Base-by-base conservation (phyloP, 2,797 vertebrate species). In the Sebastes minor region DNA sequence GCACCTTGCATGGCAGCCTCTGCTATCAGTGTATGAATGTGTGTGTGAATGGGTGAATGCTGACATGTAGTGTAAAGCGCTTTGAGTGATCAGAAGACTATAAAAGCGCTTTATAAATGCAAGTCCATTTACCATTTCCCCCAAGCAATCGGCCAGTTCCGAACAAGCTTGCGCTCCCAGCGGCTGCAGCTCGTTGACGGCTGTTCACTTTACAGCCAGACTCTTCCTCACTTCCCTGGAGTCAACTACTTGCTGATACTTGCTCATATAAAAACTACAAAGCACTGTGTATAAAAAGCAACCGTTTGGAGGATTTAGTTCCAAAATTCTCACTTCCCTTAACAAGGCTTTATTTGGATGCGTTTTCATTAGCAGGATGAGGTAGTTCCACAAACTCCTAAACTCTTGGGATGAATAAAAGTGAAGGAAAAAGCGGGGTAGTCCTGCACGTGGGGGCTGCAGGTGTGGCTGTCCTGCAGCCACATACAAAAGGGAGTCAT, bases 401-500 rank as follows among this genome's bases (percentile, higher is more conserved):
- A 76, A 60, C 46, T 55, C 12, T 64, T 60, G 18, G 10, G 8
- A 33, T 32, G 13, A 78, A 64, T 61, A 63, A 60, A 71, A 52
- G 62, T 27, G 52, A 63, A 55, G 56, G 25, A 82, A 62, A 66
- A 74, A 1, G 1, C 55, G 5, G 52, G 20, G 38, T 30, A 1
- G 42, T 76, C 7, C 8, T 68, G 59, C 53, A 64, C 67, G 63
- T 46, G 59, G 56, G 12, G 49, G 53, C 46, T 67, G 72, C 87
- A 92, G 86, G 90, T 92, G 92, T 81, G 77, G 57, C 85, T 20
- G 18, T 78, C 73, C 78, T 73, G 79, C 74, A 85, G 69, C 70
- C 32, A 12, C 74, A 7, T 55, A 90, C 80, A 84, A 84, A 83
- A 89, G 72, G 42, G 74, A 78, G 71, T 67, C 71, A 2, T 82